A percentile compares a stretch with the other conserved stretches of the same genome.
These are phyloP conservation scores for Fundulus diaphanus DNA, from an alignment of 2,797 vertebrate genomes.

Conservation along the genomic window DNA sequence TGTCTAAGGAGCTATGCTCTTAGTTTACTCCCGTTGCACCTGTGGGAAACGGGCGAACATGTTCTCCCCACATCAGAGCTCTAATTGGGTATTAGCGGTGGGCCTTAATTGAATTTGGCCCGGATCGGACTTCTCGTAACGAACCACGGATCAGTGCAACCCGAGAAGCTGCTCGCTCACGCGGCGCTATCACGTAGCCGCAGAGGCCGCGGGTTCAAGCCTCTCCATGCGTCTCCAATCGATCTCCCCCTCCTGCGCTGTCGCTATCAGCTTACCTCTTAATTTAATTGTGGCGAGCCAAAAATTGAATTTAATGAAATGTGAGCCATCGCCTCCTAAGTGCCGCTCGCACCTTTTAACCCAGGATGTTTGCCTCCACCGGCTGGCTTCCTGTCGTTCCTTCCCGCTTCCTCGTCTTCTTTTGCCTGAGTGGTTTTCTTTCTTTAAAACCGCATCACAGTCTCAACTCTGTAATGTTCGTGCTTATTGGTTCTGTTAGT, in stretches of 20 bases:
- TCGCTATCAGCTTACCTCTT: slow-evolving; percentile 67
- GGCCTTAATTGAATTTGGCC: slow-evolving; percentile 71
- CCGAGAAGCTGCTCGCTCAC: slow-evolving; percentile 55
- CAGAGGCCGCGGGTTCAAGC: slow-evolving; percentile 54
- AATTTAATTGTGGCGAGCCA: slow-evolving; percentile 64
- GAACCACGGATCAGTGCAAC: slow-evolving; percentile 75
- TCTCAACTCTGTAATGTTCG: neutral
- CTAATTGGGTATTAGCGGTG: slow-evolving; percentile 71
- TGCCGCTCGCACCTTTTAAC: slow-evolving; percentile 62
- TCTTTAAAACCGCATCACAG: slow-evolving; percentile 16
- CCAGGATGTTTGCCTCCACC: slow-evolving; percentile 24
- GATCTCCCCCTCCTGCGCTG: slow-evolving; percentile 53
- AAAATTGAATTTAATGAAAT: slow-evolving; percentile 60
- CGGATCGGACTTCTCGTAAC: slow-evolving; percentile 65
- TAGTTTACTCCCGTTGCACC: slow-evolving; percentile 23
- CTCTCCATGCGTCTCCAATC: slow-evolving; percentile 52
- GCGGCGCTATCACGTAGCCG: slow-evolving; percentile 72
- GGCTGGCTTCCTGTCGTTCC: neutral
- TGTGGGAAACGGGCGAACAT: slow-evolving; percentile 29
- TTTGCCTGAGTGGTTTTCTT: slow-evolving; percentile 15
- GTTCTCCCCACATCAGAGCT: slow-evolving; percentile 25
- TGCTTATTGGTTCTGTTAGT: neutral
- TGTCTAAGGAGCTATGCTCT: slow-evolving; percentile 19
- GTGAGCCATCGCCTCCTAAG: slow-evolving; percentile 66
- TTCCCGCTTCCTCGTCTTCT: slow-evolving; percentile 6